Base-by-base conservation (phyloP, 2,113 vertebrate genomes). In the Pristiophorus japonicus region DNA sequence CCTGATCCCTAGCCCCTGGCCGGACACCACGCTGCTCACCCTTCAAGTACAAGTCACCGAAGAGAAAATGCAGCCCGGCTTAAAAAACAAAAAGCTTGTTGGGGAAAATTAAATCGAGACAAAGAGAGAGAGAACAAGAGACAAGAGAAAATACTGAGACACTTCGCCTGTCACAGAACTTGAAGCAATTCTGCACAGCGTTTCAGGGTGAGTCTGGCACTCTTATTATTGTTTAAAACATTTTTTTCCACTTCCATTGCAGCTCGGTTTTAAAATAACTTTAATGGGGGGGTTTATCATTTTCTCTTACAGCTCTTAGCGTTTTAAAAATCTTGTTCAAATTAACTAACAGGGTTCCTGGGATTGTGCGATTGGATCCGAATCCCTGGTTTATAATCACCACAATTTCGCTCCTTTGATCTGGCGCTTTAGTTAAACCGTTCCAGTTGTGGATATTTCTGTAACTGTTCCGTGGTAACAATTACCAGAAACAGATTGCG, bases 401-500 rank as follows among this genome's bases (percentile, higher is more conserved):
- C 30, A 90, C 27, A 59, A 55, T 55, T 51, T 87, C 84, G 8
- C 27, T 90, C 51, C 87, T 90, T 91, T 91, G 59, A 91, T 91
- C 88, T 63, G 78, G 78, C 78, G 38, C 5, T n/a, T 62, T 18
- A 63, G 88, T 91, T 91, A 91, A 91, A 91, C 62, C 1, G 34
- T 63, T 63, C 59, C 88, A 91, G 88, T 91, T 91, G 88, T n/a
- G 34, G 88, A 6, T 91, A 90, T 90, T 90, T 90, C 87, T 90
- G 16, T 34, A 55, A 90, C 51, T 90, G 85, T 55, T 90, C 51
- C 87, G 59, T 59, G 87, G 87, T 62, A 62, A 90, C 51, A 27
- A 55, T 90, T 55, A 34, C 47, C 87, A 90, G 45, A 90, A 90
- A 90, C 87, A 90, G 51, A 90, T 81, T 81, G 16, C 38, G 78